Evolutionary conservation across 2,888 invertebrate genomes (phyloP), one percentile per base, ranked within the genome.

Genomic region (Agrochola lychnidis): DNA sequence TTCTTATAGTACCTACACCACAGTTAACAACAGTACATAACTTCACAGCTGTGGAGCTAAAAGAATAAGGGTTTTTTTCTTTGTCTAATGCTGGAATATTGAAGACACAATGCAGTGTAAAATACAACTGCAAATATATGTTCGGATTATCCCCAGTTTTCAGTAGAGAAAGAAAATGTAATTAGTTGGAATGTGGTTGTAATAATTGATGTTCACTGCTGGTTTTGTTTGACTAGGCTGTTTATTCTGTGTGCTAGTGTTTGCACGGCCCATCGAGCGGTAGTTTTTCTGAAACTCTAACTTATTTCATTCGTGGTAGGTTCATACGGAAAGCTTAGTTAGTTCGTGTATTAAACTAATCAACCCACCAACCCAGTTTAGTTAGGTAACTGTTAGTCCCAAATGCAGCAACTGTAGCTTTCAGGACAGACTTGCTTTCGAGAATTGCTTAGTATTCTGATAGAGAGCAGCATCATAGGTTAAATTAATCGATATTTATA

Each of bases 161-260:
- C 56, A 42, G 36, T 36, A 16, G n/a, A 70, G 4, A 9, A 48
- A 70, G 48, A 56, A 82, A 82, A 51, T 62, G 48, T 67, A 51
- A 78, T 61, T 36, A 69, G 59, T 56, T 42, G 51, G 40, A 82
- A 76, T 70, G 64, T 70, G 70, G 48, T 67, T 30, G 56, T 45
- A 30, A 77, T 70, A 70, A 70, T 78, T 83, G 9, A 78, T 70
- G 30, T 70, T 56, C 10, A 16, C 14, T 6, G n/a, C 25, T 53
- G n/a, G 30, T 42, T 12, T 36, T 78, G 42, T 76, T 68, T 40
- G 36, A 7, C 14, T 40, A 53, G 25, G 62, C 25, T 51, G 51
- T 63, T 45, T 68, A 62, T 82, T 76, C 25, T 51, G 51, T 40
- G 22, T 12, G 14, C 62, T 45, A 19, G 67, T 62, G 51, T 82